Evolutionary conservation across 2,113 vertebrate genomes (phyloP).

Genomic region (Ibidorhyncha struthersii): DNA sequence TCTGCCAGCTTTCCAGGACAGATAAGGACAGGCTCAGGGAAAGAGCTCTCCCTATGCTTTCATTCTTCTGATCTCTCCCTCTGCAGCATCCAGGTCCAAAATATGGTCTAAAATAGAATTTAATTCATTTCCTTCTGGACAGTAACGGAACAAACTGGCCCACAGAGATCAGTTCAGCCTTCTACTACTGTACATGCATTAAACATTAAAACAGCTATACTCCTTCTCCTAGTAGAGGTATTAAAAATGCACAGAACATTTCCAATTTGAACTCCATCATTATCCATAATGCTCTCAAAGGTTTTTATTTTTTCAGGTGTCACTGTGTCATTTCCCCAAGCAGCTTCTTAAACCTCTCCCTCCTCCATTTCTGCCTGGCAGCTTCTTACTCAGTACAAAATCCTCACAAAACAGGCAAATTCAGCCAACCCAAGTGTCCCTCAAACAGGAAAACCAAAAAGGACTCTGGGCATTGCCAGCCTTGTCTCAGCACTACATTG

Average conservation of each 20-base stretch:
- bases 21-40: neutral
- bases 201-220: slow-evolving; percentile 69
- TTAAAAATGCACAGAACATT: slow-evolving; percentile 73
- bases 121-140: slow-evolving; percentile 56
- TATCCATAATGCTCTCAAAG: slow-evolving; percentile 41
- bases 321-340: neutral
- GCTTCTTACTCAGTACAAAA: neutral
- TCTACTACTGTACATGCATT: slow-evolving; percentile 66
- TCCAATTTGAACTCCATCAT: slow-evolving; percentile 63
- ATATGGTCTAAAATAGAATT: slow-evolving; percentile 57
- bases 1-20: neutral
- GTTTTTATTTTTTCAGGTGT: slow-evolving; percentile 14
- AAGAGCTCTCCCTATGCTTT: neutral
- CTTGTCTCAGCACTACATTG: neutral
- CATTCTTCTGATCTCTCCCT: neutral
- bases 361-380: neutral
- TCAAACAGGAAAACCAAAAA: neutral
- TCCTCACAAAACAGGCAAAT: neutral
- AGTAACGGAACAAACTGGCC: slow-evolving; percentile 35
- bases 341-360: neutral
- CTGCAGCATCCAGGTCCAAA: neutral
- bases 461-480: neutral
- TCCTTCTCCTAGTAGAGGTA: slow-evolving; percentile 50
- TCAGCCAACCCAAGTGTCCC: neutral
- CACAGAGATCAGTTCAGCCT: slow-evolving; percentile 25